Base-by-base conservation (phyloP, 2,113 vertebrate genomes). In the Cygnus buccinator region DNA sequence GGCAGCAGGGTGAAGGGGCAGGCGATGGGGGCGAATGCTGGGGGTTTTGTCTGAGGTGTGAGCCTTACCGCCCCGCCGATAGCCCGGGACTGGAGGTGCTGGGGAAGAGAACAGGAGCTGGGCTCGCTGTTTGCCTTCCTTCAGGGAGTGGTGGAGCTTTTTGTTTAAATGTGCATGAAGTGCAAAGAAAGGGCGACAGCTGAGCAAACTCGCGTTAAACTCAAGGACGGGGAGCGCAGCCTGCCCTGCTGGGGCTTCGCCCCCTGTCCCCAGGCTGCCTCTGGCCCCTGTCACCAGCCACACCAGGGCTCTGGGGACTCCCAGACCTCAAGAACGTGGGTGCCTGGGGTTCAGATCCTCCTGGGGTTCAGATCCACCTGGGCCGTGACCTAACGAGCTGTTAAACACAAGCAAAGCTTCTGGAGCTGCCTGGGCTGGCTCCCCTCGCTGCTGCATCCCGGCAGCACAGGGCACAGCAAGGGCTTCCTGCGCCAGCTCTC, bases 131-230 rank as follows among this genome's bases (percentile, higher is more conserved):
- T 97, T 96, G 85, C 70, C 90, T 95, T 93, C 89, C 68, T 87
- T 0, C 3, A 67, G 92, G 95, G 95, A 93, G 94, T 63, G 95
- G 95, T 88, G 76, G 81, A 71, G 83, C 75, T 55, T 88, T 95
- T 88, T 96, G 88, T 95, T 96, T 95, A 58, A 95, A 90, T 1
- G 39, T 29, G 84, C 10, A 6, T 3, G 0, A 89, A 96, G 94
- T 90, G 95, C 92, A 95, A 94, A 96, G 95, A 92, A 84, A 92
- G 84, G 77, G 94, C 13, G 35, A 48, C 96, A 97, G 96, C 96
- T 97, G 94, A 95, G 86, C 89, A 96, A 97, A 96, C 94, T 89
- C 57, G 66, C 3, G 54, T 88, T 86, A 75, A 90, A 89, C 90
- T 55, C 50, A 94, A 84, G 93, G 82, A 86, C 44, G 2, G 93